phyloP scores from a whole-genome alignment of 2,888 invertebrate genomes.

The Dasypogon diadema region DNA sequence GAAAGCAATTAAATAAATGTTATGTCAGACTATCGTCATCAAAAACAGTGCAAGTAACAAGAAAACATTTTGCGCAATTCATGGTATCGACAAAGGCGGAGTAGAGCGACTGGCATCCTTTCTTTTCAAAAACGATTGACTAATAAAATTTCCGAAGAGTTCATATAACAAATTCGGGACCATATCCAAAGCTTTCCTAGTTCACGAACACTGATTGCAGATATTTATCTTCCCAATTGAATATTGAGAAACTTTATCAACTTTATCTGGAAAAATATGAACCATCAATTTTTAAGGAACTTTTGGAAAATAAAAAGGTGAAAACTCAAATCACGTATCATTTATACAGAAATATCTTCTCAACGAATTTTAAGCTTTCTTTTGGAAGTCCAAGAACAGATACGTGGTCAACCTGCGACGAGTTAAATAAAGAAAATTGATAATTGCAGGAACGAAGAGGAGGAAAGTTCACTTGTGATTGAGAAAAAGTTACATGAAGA shows the following conservation, averaged over 20 bases:
- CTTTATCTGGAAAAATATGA: conserved; percentile 12
- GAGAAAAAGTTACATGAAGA: conserved; percentile 13
- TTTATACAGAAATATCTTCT: background rate
- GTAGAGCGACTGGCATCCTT: conserved; percentile 5
- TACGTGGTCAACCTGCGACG: conserved; percentile 22
- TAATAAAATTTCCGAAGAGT: background rate
- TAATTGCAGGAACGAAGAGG: background rate
- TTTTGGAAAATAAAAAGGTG: background rate
- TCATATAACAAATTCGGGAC: background rate
- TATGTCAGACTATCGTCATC: conserved; percentile 11
- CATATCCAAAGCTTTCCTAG: conserved; percentile 8
- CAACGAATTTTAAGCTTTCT: conserved; percentile 18
- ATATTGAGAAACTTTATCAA: conserved; percentile 17
- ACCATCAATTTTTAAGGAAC: conserved; percentile 12
- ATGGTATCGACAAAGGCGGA: conserved; percentile 1
- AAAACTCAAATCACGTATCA: conserved; percentile 2
- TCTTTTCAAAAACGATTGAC: background rate
- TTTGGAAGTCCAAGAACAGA: conserved; percentile 23
- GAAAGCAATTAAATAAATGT: background rate
- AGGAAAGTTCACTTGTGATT: background rate
- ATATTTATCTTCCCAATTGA: conserved; percentile 18
- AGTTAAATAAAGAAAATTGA: conserved; percentile 10
- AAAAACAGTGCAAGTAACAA: background rate
- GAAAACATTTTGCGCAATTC: background rate
- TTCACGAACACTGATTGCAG: background rate